Conservation (phyloP, 2,113 vertebrate species). For the Nestor notabilis region DNA sequence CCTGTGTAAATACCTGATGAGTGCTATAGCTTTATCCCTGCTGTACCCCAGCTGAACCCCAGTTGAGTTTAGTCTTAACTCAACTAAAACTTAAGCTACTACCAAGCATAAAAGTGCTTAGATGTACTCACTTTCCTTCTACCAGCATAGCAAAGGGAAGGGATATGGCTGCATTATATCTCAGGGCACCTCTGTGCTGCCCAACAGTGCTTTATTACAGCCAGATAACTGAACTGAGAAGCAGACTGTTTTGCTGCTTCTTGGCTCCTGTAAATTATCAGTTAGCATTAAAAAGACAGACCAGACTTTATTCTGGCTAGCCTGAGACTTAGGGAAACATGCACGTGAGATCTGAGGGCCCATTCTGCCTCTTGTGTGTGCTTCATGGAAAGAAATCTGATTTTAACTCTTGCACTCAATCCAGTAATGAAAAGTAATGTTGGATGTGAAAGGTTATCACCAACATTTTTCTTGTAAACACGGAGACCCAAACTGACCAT, state of each 20-base stretch:
- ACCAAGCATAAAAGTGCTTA: fast-evolving
- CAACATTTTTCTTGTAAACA: background rate
- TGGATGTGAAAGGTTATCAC: background rate
- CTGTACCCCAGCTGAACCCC: background rate
- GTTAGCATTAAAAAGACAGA: background rate
- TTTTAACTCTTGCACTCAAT: background rate
- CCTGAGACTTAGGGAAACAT: background rate
- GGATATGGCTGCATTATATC: background rate
- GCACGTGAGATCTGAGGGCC: background rate
- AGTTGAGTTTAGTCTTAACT: background rate
- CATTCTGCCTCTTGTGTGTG: background rate
- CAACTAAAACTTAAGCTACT: background rate
- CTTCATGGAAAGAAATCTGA: background rate
- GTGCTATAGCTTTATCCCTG: background rate
- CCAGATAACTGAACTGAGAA: background rate
- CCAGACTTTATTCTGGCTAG: background rate
- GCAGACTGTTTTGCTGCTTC: background rate
- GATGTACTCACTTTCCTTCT: background rate
- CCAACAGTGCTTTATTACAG: background rate
- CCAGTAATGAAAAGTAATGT: background rate
- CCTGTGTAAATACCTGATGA: background rate
- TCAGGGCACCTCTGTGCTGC: background rate
- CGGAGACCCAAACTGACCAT: background rate
- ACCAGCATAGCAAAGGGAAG: background rate
- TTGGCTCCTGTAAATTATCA: background rate